Conservation (phyloP, 2,797 vertebrate genomes). For the Pogonophryne albipinna region DNA sequence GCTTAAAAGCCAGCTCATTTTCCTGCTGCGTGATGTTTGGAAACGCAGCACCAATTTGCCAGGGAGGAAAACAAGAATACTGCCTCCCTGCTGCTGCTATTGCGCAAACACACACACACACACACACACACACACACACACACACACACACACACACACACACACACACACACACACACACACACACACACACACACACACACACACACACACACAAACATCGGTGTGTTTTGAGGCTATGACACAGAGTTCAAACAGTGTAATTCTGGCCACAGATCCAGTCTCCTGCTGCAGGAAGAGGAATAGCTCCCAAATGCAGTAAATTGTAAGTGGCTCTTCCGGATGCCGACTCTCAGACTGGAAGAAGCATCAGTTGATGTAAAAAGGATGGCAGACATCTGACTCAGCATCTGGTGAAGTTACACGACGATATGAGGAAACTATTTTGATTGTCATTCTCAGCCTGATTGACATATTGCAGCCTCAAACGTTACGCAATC, state of each 20-base stretch:
- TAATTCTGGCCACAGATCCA: constrained; percentile 33
- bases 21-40: constrained; percentile 29
- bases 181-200: not conserved
- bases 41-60: not conserved
- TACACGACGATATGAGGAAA: too few relatives aligned
- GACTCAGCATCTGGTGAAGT: not conserved
- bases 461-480: not conserved
- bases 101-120: not conserved
- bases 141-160: not conserved
- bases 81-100: constrained; percentile 43
- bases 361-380: constrained; percentile 33
- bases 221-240: constrained; percentile 24
- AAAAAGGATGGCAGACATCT: constrained; percentile 2
- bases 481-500: not conserved
- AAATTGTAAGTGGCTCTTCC: constrained; percentile 18
- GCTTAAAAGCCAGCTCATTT: constrained; percentile 4
- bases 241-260: constrained; percentile 28
- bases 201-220: constrained; percentile 9
- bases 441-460: too few relatives aligned
- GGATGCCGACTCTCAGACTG: constrained; percentile 10
- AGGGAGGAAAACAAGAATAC: constrained; percentile 54
- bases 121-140: not conserved
- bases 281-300: constrained; percentile 21
- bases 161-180: not conserved
- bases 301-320: constrained; percentile 45